These are phyloP conservation scores for Macrostomum lignano DNA, from an alignment of 1,140 invertebrate genomes.

Conservation along the genomic window DNA sequence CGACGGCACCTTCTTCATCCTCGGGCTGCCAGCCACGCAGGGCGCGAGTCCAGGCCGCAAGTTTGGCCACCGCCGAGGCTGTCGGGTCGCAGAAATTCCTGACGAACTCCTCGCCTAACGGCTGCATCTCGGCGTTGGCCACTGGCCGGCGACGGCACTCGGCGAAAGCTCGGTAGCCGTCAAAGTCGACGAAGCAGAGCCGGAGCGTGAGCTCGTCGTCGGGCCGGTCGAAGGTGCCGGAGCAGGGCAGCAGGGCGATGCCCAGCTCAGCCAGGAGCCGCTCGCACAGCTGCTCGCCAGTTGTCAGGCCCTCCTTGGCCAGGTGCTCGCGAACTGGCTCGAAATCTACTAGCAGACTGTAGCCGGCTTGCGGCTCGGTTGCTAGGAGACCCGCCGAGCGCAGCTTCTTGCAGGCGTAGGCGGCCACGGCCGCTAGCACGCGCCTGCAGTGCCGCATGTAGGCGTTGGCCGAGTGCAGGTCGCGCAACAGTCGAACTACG, in stretches of 20 bases:
- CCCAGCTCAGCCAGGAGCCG: too few relatives aligned
- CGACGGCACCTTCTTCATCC: too few relatives aligned
- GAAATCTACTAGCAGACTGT: conserved; percentile 21
- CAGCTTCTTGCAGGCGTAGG: conserved; percentile 13
- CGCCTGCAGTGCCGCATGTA: conserved; percentile 16
- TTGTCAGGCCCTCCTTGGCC: conserved; percentile 11
- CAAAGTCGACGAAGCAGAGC: conserved; percentile 21
- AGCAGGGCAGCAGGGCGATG: conserved; percentile 19
- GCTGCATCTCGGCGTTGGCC: too few relatives aligned
- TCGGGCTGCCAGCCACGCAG: too few relatives aligned
- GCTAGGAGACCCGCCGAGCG: conserved; percentile 14
- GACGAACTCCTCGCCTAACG: too few relatives aligned
- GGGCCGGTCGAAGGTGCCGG: conserved; percentile 15
- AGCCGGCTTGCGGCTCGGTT: conserved; percentile 12
- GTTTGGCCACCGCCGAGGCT: too few relatives aligned
- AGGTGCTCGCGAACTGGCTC: conserved; percentile 12
- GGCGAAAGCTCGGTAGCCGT: conserved; percentile 13
- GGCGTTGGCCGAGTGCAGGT: conserved; percentile 11
- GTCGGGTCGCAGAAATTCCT: too few relatives aligned
- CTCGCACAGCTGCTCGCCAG: conserved; percentile 16
- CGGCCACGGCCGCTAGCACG: conserved; percentile 13
- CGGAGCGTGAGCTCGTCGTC: conserved; percentile 15
- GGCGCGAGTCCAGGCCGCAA: too few relatives aligned
- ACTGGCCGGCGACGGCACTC: too few relatives aligned
- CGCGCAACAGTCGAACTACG: conserved; percentile 11